Evolutionary conservation across 2,888 invertebrate genomes (phyloP).

Genomic region (Axea sp.): DNA sequence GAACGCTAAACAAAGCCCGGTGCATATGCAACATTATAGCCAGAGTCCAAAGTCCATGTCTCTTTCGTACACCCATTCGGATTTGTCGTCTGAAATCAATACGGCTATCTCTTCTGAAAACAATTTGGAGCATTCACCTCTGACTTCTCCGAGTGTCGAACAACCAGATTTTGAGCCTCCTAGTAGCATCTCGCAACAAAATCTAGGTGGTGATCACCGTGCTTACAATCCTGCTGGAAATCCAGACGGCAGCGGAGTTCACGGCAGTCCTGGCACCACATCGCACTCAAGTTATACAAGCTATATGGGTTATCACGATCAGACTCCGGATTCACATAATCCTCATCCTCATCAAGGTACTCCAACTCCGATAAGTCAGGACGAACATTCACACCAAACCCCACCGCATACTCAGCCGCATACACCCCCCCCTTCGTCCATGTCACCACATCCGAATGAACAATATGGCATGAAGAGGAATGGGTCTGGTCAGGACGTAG

Average conservation of each 20-base stretch:
- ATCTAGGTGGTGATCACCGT: conserved; percentile 80
- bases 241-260: conserved; percentile 69
- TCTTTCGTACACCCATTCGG: conserved; percentile 85
- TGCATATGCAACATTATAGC: conserved; percentile 79
- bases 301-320: conserved; percentile 77
- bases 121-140: conserved; percentile 83
- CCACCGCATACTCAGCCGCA: conserved; percentile 76
- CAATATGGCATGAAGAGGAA: conserved; percentile 76
- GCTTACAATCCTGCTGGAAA: conserved; percentile 80
- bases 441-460: conserved; percentile 77
- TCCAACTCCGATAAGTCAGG: conserved; percentile 75
- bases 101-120: conserved; percentile 87
- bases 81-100: conserved; percentile 88
- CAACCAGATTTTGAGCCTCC: conserved; percentile 89
- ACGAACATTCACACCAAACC: conserved; percentile 77
- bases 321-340: conserved; percentile 70
- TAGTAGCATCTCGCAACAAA: conserved; percentile 81
- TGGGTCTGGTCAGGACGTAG: conserved; percentile 84
- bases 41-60: conserved; percentile 79
- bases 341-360: conserved; percentile 75
- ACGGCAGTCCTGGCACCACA: conserved; percentile 74
- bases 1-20: conserved; percentile 78
- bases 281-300: conserved; percentile 73
- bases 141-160: conserved; percentile 84
- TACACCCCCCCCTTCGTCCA: conserved; percentile 75